These are phyloP conservation scores for Threskiornis aethiopicus DNA, from an alignment of 2,797 vertebrate species.

Conservation along the genomic window DNA sequence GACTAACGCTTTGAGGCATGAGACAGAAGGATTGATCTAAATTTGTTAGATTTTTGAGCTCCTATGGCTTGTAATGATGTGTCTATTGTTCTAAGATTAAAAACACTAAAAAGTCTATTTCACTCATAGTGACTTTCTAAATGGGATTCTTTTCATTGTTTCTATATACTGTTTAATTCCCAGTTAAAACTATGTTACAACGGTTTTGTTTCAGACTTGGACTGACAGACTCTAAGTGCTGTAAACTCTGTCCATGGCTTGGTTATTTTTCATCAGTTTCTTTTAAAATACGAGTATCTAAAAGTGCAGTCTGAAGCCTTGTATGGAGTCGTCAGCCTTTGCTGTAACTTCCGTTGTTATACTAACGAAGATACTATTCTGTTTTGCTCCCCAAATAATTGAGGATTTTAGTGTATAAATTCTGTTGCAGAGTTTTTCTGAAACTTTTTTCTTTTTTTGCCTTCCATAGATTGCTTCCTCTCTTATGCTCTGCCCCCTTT, in stretches of 20 bases:
- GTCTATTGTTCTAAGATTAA: neutral
- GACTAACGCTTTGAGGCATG: neutral
- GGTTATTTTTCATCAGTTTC: neutral
- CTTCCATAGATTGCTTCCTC: neutral
- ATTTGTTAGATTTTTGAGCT: neutral
- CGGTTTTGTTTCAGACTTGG: neutral
- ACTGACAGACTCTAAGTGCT: neutral
- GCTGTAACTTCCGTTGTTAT: neutral
- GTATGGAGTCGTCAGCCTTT: neutral
- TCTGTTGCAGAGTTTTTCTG: neutral
- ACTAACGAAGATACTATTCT: neutral
- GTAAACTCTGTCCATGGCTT: neutral
- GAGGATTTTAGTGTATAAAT: neutral
- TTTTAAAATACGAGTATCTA: neutral
- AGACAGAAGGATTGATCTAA: neutral
- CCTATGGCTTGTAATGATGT: neutral
- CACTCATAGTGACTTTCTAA: neutral
- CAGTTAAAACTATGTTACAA: neutral
- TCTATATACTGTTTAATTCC: neutral
- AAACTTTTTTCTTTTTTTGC: rapidly evolving
- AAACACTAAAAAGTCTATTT: neutral
- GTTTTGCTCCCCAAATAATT: neutral
- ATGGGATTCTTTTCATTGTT: neutral
- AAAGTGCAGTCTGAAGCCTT: neutral
- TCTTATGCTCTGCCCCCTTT: neutral